Base-by-base conservation (phyloP, 1,140 invertebrate species). In the Lerema accius region DNA sequence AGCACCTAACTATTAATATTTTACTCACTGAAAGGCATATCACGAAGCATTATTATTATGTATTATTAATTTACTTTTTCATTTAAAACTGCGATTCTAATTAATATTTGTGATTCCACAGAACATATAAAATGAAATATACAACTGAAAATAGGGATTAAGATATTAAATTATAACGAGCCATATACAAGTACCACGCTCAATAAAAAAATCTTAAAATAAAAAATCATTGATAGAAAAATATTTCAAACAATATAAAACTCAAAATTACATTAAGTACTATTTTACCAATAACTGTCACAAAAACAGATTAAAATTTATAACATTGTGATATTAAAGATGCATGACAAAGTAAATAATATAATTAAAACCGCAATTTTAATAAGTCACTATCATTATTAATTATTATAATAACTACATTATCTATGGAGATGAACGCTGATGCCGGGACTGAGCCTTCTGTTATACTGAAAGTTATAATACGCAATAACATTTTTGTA, bases 1-100 rank as follows among this genome's bases (percentile, higher is more conserved):
- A 53, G 35, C 28, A 42, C 10, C 37, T 55, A 55, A 37, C 15
- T 63, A 65, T 56, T 9, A 28, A 51, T 65, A 61, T 46, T 58
- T 55, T 67, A 67, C 42, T 49, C 32, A 39, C 50, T 62, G 50
- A 63, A 69, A 69, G 67, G 67, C 67, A 65, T 55, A 53, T 56
- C 63, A 32, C 64, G 37, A 69, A 65, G 67, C 67, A 49, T n/a
- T n/a, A n/a, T 55, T 69, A 13, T 37, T 35, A 23, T 55, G 39
- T 28, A 28, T 37, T 42, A 53, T 39, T 51, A 51, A 17, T n/a
- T 51, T 17, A 26, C 32, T 14, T 23, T 14, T 23, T 53, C 5
- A 11, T 19, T 40, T 53, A 13, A 40, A 53, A 53, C 50, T 53
- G 35, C 37, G 50, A 35, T 6, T 40, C 23, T 17, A 17, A 11